Evolutionary conservation across 2,888 invertebrate genomes (phyloP), one percentile per base, ranked within the genome.

Genomic region (Drosophila atripex): DNA sequence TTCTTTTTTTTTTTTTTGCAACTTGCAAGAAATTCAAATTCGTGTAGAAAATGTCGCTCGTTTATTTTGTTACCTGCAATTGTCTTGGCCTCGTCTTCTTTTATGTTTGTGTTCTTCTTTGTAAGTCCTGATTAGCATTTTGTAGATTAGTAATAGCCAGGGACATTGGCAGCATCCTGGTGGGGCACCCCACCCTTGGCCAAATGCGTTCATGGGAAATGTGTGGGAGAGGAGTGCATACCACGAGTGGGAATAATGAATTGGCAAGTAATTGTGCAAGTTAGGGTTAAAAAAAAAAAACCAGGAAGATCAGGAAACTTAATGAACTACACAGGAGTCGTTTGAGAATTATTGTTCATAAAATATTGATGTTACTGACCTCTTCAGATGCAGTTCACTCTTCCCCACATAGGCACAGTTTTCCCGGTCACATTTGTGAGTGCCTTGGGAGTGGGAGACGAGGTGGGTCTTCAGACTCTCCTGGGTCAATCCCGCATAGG

Each of bases 401-500:
- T 94, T 94, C 58, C 93, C 93, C 55, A 91, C 91, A 80, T 94
- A 94, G 11, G 85, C 89, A 85, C 94, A 94, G 4, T 90, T 80
- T 14, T 90, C 76, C 78, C 80, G 65, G 0, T 74, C 50, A 39
- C 94, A 94, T 51, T 89, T 82, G 78, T 92, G 93, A 3, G 32
- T 76, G 30, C 92, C 92, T 60, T 92, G 90, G n/a, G 93, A 92
- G 89, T 95, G 95, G 0, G 93, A 92, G 71, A 91, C 90, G 60
- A 92, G 89, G 86, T 95, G 95, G 45, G 89, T 88, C 54, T 92
- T 93, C 14, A 95, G 90, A 79, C 94, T 93, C 16, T 92, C 92
- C 60, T 91, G 90, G 47, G 92, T 94, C 30, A 94, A 91, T 0
- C 93, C 93, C 6, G 92, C 89, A 85, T 93, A 94, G 8, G 93